Evolutionary conservation across 1,140 invertebrate genomes (phyloP).

Genomic region (Temnothorax longispinosus): DNA sequence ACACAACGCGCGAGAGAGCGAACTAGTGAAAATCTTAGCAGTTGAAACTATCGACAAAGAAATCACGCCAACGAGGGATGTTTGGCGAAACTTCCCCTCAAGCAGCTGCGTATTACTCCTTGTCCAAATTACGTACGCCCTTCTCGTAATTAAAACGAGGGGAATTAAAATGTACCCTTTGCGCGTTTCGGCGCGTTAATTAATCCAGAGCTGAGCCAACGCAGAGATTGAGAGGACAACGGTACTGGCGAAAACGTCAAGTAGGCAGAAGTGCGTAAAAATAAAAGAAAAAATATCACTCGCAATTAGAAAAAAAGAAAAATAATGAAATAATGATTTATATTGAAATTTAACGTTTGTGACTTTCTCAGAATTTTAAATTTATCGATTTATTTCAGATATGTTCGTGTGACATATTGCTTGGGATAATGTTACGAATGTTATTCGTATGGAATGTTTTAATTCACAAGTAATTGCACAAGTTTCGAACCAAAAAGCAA

Average conservation of each 20-base stretch:
- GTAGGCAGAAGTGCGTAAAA: background rate
- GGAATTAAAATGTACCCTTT: slow-evolving; percentile 53
- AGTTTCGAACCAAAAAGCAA: background rate
- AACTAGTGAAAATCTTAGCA: slow-evolving; percentile 27
- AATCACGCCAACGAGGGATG: background rate
- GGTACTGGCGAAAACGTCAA: background rate
- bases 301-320: background rate
- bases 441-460: background rate
- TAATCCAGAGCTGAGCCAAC: slow-evolving; percentile 46
- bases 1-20: background rate
- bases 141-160: slow-evolving; percentile 58
- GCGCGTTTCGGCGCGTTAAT: slow-evolving; percentile 54
- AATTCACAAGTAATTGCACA: background rate
- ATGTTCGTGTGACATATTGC: background rate
- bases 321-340: slow-evolving; percentile 5
- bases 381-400: background rate
- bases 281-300: background rate
- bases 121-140: slow-evolving; percentile 12
- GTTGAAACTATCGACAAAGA: background rate
- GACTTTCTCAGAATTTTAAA: background rate
- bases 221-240: background rate
- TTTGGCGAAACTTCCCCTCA: slow-evolving; percentile 2
- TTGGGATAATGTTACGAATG: background rate
- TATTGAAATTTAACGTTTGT: background rate
- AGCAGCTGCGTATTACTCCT: slow-evolving; percentile 6